A percentile compares a stretch with the other conserved stretches of the same genome.
These are phyloP conservation scores for Lepidotrigona ventralis DNA, from an alignment of 1,140 invertebrate species.

Conservation along the genomic window DNA sequence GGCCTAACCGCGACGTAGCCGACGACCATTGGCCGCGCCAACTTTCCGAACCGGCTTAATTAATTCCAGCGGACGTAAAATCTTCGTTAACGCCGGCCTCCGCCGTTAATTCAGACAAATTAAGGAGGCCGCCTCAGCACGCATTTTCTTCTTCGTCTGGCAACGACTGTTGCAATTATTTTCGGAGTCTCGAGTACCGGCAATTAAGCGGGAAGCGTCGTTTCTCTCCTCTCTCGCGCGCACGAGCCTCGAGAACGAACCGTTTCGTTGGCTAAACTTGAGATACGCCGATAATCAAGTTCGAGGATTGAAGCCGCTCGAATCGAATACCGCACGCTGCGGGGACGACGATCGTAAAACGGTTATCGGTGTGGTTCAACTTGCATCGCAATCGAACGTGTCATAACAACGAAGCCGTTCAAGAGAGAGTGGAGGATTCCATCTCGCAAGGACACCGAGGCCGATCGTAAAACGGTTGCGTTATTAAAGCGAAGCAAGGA, in stretches of 20 bases:
- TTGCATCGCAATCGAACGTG: neutral
- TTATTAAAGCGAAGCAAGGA: too few relatives aligned
- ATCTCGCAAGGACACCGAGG: too few relatives aligned
- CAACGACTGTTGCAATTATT: conserved; percentile 38
- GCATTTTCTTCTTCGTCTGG: neutral
- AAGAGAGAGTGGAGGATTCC: neutral
- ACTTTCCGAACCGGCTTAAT: conserved; percentile 71
- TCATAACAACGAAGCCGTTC: neutral
- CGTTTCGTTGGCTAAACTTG: neutral
- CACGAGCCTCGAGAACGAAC: neutral
- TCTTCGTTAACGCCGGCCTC: conserved; percentile 72
- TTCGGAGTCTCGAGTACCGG: neutral
- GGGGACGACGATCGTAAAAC: neutral
- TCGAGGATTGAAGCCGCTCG: too few relatives aligned
- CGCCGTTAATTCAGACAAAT: conserved; percentile 70
- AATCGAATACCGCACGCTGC: too few relatives aligned
- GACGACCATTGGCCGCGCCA: conserved; percentile 35
- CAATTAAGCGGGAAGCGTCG: conserved; percentile 20
- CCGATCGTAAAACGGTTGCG: too few relatives aligned
- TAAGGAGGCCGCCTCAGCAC: conserved; percentile 48
- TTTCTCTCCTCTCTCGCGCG: too few relatives aligned
- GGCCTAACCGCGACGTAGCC: conserved; percentile 9
- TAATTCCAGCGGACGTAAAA: conserved; percentile 72
- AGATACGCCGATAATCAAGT: neutral
- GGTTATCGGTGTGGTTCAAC: neutral